These are phyloP conservation scores for Acinonyx jubatus DNA, from an alignment of 2,113 vertebrate genomes.

Conservation along the genomic window DNA sequence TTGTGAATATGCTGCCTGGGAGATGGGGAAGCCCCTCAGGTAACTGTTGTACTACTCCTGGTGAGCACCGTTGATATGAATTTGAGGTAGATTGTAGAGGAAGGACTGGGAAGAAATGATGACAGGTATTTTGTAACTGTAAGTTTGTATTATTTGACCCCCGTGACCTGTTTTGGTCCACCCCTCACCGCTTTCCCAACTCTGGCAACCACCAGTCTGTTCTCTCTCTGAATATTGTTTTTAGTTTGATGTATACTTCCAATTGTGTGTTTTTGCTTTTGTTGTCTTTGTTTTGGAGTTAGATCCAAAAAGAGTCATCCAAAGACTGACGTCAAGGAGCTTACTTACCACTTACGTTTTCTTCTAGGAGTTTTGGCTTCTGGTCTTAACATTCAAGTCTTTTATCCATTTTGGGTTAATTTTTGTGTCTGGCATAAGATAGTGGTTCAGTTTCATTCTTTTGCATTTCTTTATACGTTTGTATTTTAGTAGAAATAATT, in stretches of 20 bases:
- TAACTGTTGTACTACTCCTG: background rate
- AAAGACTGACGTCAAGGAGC: background rate
- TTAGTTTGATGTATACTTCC: background rate
- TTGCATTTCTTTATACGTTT: background rate
- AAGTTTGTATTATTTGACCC: background rate
- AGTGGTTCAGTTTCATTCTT: background rate
- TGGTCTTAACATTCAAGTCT: background rate
- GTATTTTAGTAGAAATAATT: background rate
- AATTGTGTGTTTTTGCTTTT: background rate
- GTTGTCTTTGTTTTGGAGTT: background rate
- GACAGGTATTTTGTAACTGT: background rate
- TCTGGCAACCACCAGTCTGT: background rate
- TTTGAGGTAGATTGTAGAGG: background rate
- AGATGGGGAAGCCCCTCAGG: background rate
- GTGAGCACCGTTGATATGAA: background rate
- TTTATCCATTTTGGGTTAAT: background rate
- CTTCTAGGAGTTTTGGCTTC: background rate
- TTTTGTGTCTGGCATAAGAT: background rate
- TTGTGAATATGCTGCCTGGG: background rate
- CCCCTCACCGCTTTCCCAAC: background rate
- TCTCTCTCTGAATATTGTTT: background rate
- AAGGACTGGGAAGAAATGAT: background rate
- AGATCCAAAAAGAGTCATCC: background rate
- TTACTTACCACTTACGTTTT: background rate
- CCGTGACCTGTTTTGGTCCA: background rate